Evolutionary conservation across 2,113 vertebrate species (phyloP), one percentile per base, ranked within the genome.

Genomic region (Coreoperca whiteheadi): DNA sequence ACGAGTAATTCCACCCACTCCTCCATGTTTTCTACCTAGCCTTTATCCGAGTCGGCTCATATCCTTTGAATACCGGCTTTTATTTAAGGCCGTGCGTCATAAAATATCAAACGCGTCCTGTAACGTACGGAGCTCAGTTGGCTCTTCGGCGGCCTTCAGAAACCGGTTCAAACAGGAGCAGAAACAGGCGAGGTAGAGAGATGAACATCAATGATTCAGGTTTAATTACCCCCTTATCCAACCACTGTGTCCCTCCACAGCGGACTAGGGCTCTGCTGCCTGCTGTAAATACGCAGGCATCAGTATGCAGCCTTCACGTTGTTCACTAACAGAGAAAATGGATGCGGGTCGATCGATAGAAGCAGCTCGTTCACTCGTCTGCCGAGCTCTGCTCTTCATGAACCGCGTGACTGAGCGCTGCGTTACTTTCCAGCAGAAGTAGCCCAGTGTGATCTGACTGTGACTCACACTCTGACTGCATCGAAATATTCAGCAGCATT

Each of bases 201-300:
- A 41, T 6, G 63, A 64, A 37, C 16, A 57, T 66, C 25, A 57
- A 16, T 66, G 70, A 67, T 67, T 74, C 41, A 74, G 79, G 53
- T 81, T 65, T 60, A 51, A 67, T 74, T 67, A 60, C 28, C 37
- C 65, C 28, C 8, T 0, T 4, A 73, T 34, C 2, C 32, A 39
- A n/a, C 10, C 41, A 46, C 64, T 18, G 51, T 66, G 23, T 53
- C 32, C 28, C 48, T 77, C 34, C 53, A 51, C 76, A 20, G 54
- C 14, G 28, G n/a, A 34, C 15, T 12, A 4, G 1, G 30, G n/a
- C 41, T 21, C 59, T 34, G 30, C 59, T 21, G 39, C 48, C 63
- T 6, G 64, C 65, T 77, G 30, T 57, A 56, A 83, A 83, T 63
- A 69, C 51, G 6, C 37, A 4, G 37, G n/a, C 61, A 8, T 48